Conservation (phyloP, 92 coral and sea anemone genomes). For the Zoanthus sansibaricus region DNA sequence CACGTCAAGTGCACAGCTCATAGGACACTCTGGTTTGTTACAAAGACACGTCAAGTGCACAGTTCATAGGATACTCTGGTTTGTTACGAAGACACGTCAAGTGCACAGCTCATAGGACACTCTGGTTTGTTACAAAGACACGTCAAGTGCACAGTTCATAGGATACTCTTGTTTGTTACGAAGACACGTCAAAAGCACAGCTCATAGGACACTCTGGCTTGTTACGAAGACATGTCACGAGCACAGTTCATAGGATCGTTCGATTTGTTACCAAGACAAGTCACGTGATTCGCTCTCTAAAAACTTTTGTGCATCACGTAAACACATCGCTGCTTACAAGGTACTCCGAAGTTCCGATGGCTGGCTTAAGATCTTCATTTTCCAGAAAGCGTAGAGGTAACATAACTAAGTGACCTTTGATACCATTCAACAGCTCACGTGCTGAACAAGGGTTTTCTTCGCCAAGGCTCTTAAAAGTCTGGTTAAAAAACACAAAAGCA, state of each 20-base stretch:
- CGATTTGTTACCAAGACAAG: neutral
- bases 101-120: too few relatives aligned
- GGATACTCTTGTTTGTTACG: too few relatives aligned
- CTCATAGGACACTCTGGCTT: too few relatives aligned
- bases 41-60: too few relatives aligned
- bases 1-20: too few relatives aligned
- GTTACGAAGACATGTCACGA: too few relatives aligned
- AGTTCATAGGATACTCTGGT: too few relatives aligned
- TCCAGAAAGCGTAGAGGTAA: slow-evolving; percentile 90
- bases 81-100: too few relatives aligned
- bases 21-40: too few relatives aligned
- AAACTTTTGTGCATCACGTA: slow-evolving; percentile 57
- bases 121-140: too few relatives aligned
- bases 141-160: too few relatives aligned
- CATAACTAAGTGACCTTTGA: slow-evolving; percentile 90
- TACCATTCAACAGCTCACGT: slow-evolving; percentile 66
- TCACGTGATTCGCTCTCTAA: neutral
- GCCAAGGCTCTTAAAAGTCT: slow-evolving; percentile 64
- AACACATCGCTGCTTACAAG: slow-evolving; percentile 77
- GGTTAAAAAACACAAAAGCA: neutral
- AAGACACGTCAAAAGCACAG: too few relatives aligned
- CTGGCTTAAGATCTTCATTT: slow-evolving; percentile 85
- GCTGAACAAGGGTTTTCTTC: slow-evolving; percentile 61
- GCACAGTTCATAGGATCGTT: neutral
- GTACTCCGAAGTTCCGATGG: slow-evolving; percentile 85